These are phyloP conservation scores for Colius striatus DNA, from an alignment of 2,113 vertebrate species.

Conservation along the genomic window DNA sequence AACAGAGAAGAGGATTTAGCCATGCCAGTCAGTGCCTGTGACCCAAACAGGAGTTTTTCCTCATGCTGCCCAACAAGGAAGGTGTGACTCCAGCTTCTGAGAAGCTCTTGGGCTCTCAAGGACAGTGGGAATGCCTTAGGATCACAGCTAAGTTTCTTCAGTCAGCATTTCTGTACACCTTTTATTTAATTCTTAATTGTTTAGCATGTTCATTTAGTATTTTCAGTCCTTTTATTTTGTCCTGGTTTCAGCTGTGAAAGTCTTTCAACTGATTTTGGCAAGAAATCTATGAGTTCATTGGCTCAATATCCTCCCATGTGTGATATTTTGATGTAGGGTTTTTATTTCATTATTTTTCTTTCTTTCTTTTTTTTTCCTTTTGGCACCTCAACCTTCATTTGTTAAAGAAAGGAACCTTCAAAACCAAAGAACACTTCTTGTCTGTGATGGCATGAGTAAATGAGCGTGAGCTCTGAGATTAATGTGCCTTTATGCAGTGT, in stretches of 20 bases:
- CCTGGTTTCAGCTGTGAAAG: neutral
- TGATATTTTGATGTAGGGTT: constrained; percentile 14
- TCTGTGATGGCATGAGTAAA: neutral
- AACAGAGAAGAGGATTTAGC: neutral
- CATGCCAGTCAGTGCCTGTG: too few relatives aligned
- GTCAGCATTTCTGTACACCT: neutral
- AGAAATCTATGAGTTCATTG: neutral
- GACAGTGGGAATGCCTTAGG: neutral
- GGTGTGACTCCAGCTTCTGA: neutral
- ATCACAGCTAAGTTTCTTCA: neutral
- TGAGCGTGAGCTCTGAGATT: constrained; percentile 28
- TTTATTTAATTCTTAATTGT: neutral
- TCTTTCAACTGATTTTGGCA: constrained; percentile 36
- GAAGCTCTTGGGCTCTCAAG: accelerated
- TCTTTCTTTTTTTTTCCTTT: neutral
- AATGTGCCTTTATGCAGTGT: neutral
- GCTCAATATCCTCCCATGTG: neutral
- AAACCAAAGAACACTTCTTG: neutral
- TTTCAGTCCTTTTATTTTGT: neutral
- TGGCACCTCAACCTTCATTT: constrained; percentile 7
- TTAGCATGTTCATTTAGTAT: neutral
- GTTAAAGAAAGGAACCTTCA: constrained; percentile 10
- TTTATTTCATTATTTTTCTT: neutral
- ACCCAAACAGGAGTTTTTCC: neutral
- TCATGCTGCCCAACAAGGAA: accelerated